These are phyloP conservation scores for Ptilonorhynchus violaceus DNA, from an alignment of 2,113 vertebrate species.

Conservation along the genomic window DNA sequence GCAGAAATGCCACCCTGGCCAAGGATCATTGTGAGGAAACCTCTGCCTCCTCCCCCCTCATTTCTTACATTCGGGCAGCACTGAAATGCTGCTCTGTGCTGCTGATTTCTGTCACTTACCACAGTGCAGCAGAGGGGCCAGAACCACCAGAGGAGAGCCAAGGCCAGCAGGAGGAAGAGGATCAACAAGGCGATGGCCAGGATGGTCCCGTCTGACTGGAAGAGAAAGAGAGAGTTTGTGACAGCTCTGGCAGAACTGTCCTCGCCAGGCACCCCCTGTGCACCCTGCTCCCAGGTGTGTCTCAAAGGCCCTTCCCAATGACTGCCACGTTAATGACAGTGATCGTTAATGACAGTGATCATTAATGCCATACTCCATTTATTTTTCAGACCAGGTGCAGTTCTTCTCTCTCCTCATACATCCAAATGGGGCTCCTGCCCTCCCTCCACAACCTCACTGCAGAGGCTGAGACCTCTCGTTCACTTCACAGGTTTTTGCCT, in stretches of 20 bases:
- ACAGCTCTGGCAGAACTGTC: neutral
- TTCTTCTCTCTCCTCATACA: neutral
- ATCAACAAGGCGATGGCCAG: conserved; percentile 92
- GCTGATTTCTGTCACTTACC: conserved; percentile 77
- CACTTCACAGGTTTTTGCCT: neutral
- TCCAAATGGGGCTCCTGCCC: rapidly evolving
- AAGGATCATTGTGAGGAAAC: neutral
- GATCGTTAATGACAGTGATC: too few species aligned
- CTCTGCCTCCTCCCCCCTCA: neutral
- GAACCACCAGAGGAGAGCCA: conserved; percentile 98
- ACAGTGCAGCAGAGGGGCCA: conserved; percentile 99
- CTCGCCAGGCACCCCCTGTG: neutral
- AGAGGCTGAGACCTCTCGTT: neutral
- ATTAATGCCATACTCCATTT: too few species aligned
- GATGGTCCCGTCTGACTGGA: conserved; percentile 93
- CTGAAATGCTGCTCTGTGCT: neutral
- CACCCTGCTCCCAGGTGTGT: neutral
- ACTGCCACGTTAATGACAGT: neutral
- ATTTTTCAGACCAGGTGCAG: neutral
- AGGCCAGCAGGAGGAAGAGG: conserved; percentile 87
- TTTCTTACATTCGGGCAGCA: neutral
- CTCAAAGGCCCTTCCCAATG: neutral
- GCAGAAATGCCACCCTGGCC: neutral
- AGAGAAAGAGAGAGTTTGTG: neutral
- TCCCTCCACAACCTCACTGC: neutral